Evolutionary conservation across 2,113 vertebrate genomes (phyloP).

Genomic region (Cheilinus undulatus): DNA sequence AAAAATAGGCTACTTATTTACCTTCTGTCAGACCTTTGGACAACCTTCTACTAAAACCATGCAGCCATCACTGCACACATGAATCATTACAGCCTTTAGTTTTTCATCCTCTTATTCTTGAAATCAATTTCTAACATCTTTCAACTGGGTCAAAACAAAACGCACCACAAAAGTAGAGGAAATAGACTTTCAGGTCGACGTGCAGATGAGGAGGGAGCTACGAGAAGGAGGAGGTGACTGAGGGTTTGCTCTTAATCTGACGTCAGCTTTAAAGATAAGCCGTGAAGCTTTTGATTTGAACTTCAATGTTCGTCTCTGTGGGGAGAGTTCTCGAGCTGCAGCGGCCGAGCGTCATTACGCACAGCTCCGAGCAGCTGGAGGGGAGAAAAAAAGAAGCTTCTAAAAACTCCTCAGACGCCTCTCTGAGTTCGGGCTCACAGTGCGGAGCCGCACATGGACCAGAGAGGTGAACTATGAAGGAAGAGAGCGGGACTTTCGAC

Average conservation of each 20-base stretch:
- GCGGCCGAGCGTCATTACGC: constrained; percentile 68
- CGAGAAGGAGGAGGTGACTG: constrained; percentile 28
- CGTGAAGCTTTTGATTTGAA: constrained; percentile 83
- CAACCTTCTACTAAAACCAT: no score
- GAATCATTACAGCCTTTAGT: no score
- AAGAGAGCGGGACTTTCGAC: constrained; percentile 8
- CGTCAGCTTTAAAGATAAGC: constrained; percentile 94
- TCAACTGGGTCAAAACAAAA: neutral
- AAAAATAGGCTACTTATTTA: no score
- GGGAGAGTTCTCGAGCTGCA: constrained; percentile 81
- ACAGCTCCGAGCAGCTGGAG: neutral
- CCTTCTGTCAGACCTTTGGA: no score
- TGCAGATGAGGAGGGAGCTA: constrained; percentile 11
- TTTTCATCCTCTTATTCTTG: no score
- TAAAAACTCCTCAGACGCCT: neutral
- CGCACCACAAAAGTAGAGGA: neutral
- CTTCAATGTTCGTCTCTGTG: constrained; percentile 79
- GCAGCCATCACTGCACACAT: no score
- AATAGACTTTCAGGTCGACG: neutral
- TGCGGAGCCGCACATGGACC: constrained; percentile 4
- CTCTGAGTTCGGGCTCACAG: neutral
- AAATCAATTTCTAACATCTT: no score
- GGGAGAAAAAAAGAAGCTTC: neutral
- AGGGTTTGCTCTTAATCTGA: constrained; percentile 72
- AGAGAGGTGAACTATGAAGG: constrained; percentile 26